These are phyloP conservation scores for Diplolepis rosae DNA, from an alignment of 2,888 invertebrate genomes.

Conservation along the genomic window DNA sequence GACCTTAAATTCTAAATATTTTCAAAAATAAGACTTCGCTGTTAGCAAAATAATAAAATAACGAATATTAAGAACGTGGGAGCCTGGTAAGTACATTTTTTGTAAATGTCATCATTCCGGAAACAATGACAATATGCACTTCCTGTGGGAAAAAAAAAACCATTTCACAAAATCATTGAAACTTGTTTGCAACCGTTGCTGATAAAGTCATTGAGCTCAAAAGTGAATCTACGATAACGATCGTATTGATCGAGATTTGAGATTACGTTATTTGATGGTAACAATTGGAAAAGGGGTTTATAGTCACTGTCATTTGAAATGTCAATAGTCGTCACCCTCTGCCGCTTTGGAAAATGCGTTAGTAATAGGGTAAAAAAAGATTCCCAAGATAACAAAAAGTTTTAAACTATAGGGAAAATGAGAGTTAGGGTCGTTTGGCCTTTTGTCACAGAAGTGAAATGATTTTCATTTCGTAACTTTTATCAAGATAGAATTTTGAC, in stretches of 20 bases:
- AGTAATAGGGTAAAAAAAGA: neutral
- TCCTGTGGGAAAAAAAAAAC: conserved; percentile 15
- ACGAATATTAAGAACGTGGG: neutral
- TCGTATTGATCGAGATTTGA: conserved; percentile 22
- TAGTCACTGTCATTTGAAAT: neutral
- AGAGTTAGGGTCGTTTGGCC: neutral
- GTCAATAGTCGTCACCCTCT: neutral
- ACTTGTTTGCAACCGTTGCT: conserved; percentile 11
- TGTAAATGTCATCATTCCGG: neutral
- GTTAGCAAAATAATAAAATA: neutral
- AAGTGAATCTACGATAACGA: conserved; percentile 22
- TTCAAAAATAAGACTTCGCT: no score
- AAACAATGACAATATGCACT: neutral
- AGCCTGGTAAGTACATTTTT: neutral
- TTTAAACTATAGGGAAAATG: neutral
- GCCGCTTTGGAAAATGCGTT: conserved; percentile 3
- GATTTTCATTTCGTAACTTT: neutral
- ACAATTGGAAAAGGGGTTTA: neutral
- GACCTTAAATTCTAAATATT: no score
- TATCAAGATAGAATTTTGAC: neutral
- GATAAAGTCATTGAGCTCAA: conserved; percentile 13
- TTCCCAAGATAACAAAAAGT: neutral
- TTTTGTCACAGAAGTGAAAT: neutral
- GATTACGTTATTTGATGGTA: conserved; percentile 1
- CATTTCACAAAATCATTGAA: neutral